Evolutionary conservation across 2,113 vertebrate species (phyloP), one percentile per base, ranked within the genome.

Genomic region (Indicator indicator): DNA sequence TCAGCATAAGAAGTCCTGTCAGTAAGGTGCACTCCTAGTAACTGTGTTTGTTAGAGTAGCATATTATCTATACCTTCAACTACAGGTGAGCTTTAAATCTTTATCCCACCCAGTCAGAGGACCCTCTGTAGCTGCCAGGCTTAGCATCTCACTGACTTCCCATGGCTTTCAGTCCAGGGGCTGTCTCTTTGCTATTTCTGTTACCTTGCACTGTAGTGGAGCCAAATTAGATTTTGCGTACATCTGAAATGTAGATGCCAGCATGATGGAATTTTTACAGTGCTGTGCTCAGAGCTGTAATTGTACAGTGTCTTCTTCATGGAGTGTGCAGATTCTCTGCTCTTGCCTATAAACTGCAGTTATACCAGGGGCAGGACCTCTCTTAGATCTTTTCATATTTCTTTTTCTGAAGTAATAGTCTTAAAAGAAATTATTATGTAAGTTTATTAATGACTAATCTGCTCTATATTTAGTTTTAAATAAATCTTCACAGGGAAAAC

Each of bases 341-440:
- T n/a, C 16, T 13, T 75, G 8, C 48, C 54, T 68, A 2, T 16
- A 21, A 78, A 60, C 36, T 54, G 23, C 21, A 72, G 9, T n/a
- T 28, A 16, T 52, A 13, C 38, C 1, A 8, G 14, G 16, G 5
- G 1, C n/a, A 55, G 26, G 5, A 52, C 18, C 3, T 28, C 3
- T 73, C 42, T 63, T 32, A 1, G 32, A 23, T 67, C 2, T 63
- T 38, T 58, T 40, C 36, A 4, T 63, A 28, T 52, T 32, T 58
- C 26, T 59, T n/a, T 59, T 83, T 55, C 63, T 73, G 30, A 63
- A 91, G 5, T 24, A 42, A 11, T 40, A 56, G 8, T 54, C 44
- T 54, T 71, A 26, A 38, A 60, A 69, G 19, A 63, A 84, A 64
- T 68, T 9, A 19, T 2, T 5, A 3, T 59, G 2, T 38, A 33